phyloP scores from a whole-genome alignment of 1,140 invertebrate genomes.

The Drosophila pseudoananassae region DNA sequence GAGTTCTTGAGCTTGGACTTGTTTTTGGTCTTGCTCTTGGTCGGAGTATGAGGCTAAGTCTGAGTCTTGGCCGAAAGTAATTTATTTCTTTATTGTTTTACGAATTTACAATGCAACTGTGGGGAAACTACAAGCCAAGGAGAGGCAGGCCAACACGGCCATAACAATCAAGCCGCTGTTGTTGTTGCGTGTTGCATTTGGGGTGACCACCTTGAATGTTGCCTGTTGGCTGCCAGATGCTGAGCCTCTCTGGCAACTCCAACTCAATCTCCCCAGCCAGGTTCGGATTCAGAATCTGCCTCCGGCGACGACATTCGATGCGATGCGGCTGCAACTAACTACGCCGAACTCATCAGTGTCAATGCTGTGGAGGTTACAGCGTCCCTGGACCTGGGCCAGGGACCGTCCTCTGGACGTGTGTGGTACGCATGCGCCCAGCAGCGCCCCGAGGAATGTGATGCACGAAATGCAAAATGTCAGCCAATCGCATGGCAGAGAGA shows the following conservation, averaged over 20 bases:
- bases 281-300: slow-evolving; percentile 31
- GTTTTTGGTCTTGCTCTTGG: neutral
- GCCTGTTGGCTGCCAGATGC: slow-evolving; percentile 42
- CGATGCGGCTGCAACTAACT: slow-evolving; percentile 4
- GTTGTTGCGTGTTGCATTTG: slow-evolving; percentile 80
- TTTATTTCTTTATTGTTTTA: slow-evolving; percentile 84
- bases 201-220: slow-evolving; percentile 76
- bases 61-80: slow-evolving; percentile 75
- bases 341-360: slow-evolving; percentile 77
- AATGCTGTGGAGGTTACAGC: slow-evolving; percentile 58
- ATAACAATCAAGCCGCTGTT: slow-evolving; percentile 80
- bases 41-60: slow-evolving; percentile 9
- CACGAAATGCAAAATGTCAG: slow-evolving; percentile 84
- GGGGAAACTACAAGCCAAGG: slow-evolving; percentile 65
- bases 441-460: slow-evolving; percentile 82
- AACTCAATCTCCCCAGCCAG: slow-evolving; percentile 15
- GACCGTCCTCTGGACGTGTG: slow-evolving; percentile 43
- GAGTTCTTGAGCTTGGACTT: slow-evolving; percentile 77
- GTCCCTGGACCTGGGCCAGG: neutral
- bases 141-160: slow-evolving; percentile 63
- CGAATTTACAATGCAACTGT: slow-evolving; percentile 83
- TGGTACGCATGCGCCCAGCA: slow-evolving; percentile 80
- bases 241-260: slow-evolving; percentile 16
- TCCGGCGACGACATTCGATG: slow-evolving; percentile 43
- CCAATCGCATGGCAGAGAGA: slow-evolving; percentile 62